Base-by-base conservation (phyloP, 2,113 vertebrate species). In the Phrynosoma blainvillii region DNA sequence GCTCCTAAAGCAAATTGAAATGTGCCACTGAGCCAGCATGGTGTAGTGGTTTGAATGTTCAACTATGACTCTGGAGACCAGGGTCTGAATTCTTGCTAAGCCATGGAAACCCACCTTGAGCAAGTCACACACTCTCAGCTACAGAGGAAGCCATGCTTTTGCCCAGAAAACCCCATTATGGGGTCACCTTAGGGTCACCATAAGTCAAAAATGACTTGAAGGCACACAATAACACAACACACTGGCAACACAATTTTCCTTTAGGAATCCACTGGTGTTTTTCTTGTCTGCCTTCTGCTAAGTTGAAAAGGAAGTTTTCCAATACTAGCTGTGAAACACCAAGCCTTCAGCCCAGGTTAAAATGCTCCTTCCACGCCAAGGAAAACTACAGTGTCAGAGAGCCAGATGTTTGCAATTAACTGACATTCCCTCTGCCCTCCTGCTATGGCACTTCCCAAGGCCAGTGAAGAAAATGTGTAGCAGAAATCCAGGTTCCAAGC, bases 351-450 rank as follows among this genome's bases (percentile, higher is more conserved):
- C 66, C 79, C 74, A 14, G 66, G 25, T 16, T 42, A 74, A 77
- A 56, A 32, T 6, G 5, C n/a, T 77, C 25, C 40, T 76, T 52
- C 20, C 75, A 79, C 4, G 42, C 79, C 88, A 87, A n/a, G 32
- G 74, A 59, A 90, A 90, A 74, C 75, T 73, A 65, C 4, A 74
- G 40, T 66, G 59, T 65, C 18, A 87, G 54, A 68, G 54, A 87
- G 70, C 54, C 75, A 90, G 89, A 90, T 90, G 89, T 84, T 84
- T 87, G 75, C 66, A 84, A 84, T 90, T 87, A 89, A 78, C 36
- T 74, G 77, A 82, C 47, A 76, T 78, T 83, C 80, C 40, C 62
- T 40, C 88, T 83, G 84, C 88, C 88, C 79, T 89, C 84, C 79
- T 86, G 84, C 79, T 70, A 83, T 70, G 66, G 62, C 52, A 47